Conservation (phyloP, 2,888 invertebrate genomes). For the Pseudeuparius sepicola region DNA sequence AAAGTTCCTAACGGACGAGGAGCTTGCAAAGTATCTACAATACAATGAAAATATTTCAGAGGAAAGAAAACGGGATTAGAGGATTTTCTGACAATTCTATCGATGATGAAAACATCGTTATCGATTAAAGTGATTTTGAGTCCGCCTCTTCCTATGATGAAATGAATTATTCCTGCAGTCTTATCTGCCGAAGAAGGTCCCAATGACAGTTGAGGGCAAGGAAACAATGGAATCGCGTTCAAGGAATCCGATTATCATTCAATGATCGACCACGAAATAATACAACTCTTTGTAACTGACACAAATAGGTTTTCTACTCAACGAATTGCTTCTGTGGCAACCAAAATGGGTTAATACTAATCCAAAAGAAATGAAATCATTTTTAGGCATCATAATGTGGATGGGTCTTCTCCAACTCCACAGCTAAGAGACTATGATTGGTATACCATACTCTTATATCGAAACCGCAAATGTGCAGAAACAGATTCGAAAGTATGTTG, state of each 20-base stretch:
- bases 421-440: constrained; percentile 6
- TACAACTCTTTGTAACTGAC: constrained; percentile 14
- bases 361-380: constrained; percentile 10
- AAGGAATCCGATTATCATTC: constrained; percentile 11
- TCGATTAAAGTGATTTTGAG: constrained; percentile 7
- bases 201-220: constrained; percentile 9
- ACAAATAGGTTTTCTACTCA: constrained; percentile 16
- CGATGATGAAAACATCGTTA: constrained; percentile 3
- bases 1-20: constrained; percentile 9
- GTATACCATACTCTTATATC: constrained; percentile 5
- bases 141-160: constrained; percentile 7
- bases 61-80: neutral
- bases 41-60: constrained; percentile 4
- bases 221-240: constrained; percentile 14
- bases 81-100: constrained; percentile 6
- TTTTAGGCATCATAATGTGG: constrained; percentile 2
- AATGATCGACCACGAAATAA: constrained; percentile 15
- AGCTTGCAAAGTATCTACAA: constrained; percentile 2
- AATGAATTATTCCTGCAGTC: neutral
- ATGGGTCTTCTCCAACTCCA: neutral
- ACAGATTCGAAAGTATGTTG: constrained; percentile 7
- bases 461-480: constrained; percentile 7
- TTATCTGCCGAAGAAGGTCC: constrained; percentile 11
- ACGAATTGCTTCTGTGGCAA: constrained; percentile 9
- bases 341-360: constrained; percentile 4